Conservation (phyloP, 2,888 invertebrate genomes). For the Fissipunctia ypsillon region DNA sequence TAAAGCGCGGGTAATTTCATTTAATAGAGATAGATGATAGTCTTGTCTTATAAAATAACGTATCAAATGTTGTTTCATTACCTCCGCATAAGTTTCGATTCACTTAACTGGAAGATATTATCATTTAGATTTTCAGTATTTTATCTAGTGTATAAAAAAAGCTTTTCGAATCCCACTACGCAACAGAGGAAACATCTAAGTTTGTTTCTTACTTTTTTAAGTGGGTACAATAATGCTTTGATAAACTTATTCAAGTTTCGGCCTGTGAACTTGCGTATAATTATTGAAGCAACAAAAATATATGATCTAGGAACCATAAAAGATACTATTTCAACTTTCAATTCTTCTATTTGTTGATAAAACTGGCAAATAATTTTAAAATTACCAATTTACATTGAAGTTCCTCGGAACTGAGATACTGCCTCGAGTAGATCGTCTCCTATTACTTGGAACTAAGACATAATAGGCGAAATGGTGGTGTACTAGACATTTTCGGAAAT, state of each 20-base stretch:
- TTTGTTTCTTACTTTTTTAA: slow-evolving; percentile 61
- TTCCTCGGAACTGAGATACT: not conserved
- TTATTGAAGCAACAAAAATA: slow-evolving; percentile 6
- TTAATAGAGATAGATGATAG: too few relatives aligned
- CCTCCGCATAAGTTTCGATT: not conserved
- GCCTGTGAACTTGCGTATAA: not conserved
- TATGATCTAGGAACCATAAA: not conserved
- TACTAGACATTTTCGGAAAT: too few relatives aligned
- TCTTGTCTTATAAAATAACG: not conserved
- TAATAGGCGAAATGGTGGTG: not conserved
- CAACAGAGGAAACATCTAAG: slow-evolving; percentile 45
- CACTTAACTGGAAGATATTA: not conserved
- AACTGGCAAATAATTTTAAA: not conserved
- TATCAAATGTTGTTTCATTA: not conserved
- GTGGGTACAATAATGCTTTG: slow-evolving; percentile 73
- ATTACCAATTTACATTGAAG: not conserved
- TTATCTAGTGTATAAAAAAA: not conserved
- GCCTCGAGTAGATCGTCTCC: not conserved
- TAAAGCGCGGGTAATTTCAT: not conserved
- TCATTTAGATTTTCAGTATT: not conserved
- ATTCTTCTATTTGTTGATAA: not conserved
- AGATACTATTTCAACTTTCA: not conserved
- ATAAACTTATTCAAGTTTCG: slow-evolving; percentile 2
- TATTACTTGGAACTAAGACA: not conserved
- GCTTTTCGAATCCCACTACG: slow-evolving; percentile 38